A percentile compares a stretch with the other conserved stretches of the same genome.
These are phyloP conservation scores for Psephotus haematonotus DNA, from an alignment of 2,113 vertebrate species.

Conservation along the genomic window DNA sequence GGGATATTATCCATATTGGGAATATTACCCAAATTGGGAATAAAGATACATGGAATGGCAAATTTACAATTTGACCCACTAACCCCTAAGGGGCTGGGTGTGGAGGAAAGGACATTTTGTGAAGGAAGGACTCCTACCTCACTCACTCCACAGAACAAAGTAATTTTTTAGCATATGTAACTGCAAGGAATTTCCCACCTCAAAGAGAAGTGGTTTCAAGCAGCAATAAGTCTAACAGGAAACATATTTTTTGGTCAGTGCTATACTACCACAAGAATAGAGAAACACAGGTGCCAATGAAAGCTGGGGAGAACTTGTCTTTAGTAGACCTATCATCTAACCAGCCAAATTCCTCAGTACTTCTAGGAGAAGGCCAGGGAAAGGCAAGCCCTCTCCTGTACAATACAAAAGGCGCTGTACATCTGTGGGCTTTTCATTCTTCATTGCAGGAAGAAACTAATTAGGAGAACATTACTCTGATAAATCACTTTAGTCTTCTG, in stretches of 20 bases:
- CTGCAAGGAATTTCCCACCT: not conserved
- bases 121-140: not conserved
- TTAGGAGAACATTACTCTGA: not conserved
- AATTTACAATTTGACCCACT: not conserved
- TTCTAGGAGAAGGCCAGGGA: not conserved
- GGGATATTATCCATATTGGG: not conserved
- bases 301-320: not conserved
- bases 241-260: not conserved
- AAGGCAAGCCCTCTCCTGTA: not conserved
- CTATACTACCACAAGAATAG: not conserved
- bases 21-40: not conserved
- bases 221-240: not conserved
- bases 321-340: not conserved
- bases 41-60: not conserved
- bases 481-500: not conserved
- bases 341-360: not conserved
- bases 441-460: not conserved
- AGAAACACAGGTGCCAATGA: not conserved
- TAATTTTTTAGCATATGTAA: not conserved
- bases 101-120: not conserved
- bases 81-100: not conserved
- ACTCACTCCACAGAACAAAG: not conserved
- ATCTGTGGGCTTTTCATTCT: not conserved
- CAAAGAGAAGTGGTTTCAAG: not conserved
- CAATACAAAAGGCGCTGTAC: not conserved